Conservation (phyloP, 64 coral and sea anemone genomes). For the Montipora sp. region DNA sequence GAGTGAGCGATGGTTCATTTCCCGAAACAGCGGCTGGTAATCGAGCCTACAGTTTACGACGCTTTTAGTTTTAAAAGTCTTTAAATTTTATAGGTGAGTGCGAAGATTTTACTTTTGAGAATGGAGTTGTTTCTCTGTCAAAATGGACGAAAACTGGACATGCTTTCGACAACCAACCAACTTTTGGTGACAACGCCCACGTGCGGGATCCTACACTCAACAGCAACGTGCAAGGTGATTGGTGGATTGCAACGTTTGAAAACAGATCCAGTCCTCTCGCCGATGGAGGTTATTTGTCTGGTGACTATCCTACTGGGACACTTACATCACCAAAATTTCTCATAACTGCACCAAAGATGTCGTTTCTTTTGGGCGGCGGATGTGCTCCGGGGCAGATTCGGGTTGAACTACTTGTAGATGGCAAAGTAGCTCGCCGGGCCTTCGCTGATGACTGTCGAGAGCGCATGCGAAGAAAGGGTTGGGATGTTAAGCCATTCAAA, state of each 20-base stretch:
- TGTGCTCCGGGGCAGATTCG: constrained; percentile 1
- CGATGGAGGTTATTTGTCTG: constrained; percentile 42
- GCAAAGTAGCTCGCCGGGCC: constrained; percentile 1
- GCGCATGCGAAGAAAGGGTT: constrained; percentile 24
- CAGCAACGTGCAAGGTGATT: constrained; percentile 65
- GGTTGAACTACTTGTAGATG: constrained; percentile 49
- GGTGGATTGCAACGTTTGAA: constrained; percentile 72
- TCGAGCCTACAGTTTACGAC: too few relatives aligned
- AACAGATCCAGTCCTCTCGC: constrained; percentile 42
- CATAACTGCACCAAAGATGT: constrained; percentile 51
- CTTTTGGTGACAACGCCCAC: constrained; percentile 46
- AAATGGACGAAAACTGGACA: constrained; percentile 61
- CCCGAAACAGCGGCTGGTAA: too few relatives aligned
- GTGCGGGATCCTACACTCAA: constrained; percentile 19
- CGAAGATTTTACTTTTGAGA: constrained; percentile 44
- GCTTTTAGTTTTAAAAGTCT: neutral
- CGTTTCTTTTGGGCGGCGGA: constrained; percentile 60
- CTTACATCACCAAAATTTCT: constrained; percentile 64
- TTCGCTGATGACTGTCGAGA: constrained; percentile 56
- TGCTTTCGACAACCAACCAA: constrained; percentile 60
- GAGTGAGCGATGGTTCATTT: too few relatives aligned
- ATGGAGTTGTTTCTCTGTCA: constrained; percentile 20
- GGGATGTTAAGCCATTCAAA: constrained; percentile 33
- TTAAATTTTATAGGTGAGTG: neutral
- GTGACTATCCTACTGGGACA: constrained; percentile 60